Percentiles rank a stretch among this genome's conserved stretches.
Evolutionary conservation across 2,888 invertebrate species (phyloP).

Genomic region (Coecobrya sp.): DNA sequence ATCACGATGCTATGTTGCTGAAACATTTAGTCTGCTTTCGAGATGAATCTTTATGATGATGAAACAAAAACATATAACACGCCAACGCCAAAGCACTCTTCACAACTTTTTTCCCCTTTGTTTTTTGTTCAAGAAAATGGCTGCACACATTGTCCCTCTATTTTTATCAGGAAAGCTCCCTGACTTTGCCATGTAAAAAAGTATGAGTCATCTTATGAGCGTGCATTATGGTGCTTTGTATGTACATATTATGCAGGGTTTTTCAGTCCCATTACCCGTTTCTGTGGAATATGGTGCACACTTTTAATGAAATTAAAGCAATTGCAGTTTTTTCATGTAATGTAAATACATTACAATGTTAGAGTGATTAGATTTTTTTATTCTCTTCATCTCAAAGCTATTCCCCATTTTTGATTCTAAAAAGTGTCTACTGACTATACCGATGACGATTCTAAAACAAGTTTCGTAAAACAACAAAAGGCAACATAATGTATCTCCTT

Average conservation of each 20-base stretch:
- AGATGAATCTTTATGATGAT: constrained; percentile 62
- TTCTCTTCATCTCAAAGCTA: background rate
- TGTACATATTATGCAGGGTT: background rate
- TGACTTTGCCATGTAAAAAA: background rate
- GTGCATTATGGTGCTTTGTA: constrained; percentile 30
- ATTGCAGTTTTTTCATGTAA: background rate
- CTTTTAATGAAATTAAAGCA: background rate
- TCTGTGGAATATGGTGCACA: background rate
- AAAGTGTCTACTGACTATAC: background rate
- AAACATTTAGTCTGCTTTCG: constrained; percentile 34
- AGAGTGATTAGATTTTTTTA: background rate
- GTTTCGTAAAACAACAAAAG: background rate
- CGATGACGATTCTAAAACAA: background rate
- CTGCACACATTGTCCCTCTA: constrained; percentile 7
- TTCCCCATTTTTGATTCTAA: background rate
- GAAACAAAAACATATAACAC: constrained; percentile 32
- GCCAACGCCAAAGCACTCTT: constrained; percentile 45
- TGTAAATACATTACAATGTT: background rate
- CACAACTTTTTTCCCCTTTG: constrained; percentile 57
- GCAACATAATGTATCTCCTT: background rate
- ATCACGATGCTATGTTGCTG: constrained; percentile 42
- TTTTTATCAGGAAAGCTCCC: constrained; percentile 20
- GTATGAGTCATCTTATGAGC: constrained; percentile 15
- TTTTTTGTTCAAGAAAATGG: constrained; percentile 58
- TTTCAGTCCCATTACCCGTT: too few relatives aligned